Evolutionary conservation across 2,888 invertebrate species (phyloP).

Genomic region (Rosalia funebris): DNA sequence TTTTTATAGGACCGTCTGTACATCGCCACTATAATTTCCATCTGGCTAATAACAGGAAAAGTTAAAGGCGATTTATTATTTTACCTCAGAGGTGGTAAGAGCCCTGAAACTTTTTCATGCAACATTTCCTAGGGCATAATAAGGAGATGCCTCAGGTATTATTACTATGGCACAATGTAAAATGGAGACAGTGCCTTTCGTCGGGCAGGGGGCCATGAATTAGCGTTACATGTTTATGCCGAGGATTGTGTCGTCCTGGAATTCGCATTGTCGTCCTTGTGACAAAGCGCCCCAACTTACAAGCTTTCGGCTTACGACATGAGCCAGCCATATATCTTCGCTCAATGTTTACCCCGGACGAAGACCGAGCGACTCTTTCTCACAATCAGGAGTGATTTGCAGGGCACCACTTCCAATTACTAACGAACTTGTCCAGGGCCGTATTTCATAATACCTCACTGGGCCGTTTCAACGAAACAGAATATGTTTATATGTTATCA

Average conservation of each 20-base stretch:
- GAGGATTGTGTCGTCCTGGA: constrained; percentile 51
- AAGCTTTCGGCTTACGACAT: constrained; percentile 56
- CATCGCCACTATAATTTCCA: too few relatives aligned
- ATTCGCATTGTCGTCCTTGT: constrained; percentile 51
- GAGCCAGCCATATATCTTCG: constrained; percentile 57
- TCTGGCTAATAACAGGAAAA: too few relatives aligned
- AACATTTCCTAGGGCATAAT: too few relatives aligned
- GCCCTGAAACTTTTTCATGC: too few relatives aligned
- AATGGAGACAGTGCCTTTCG: constrained; percentile 27
- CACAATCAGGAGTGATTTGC: constrained; percentile 59
- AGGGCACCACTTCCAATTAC: constrained; percentile 58
- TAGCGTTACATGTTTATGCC: constrained; percentile 45
- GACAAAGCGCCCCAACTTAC: constrained; percentile 57
- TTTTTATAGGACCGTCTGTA: too few relatives aligned
- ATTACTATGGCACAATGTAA: constrained; percentile 7
- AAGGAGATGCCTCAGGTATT: background rate
- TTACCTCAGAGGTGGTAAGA: too few relatives aligned
- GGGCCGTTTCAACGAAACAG: too few relatives aligned
- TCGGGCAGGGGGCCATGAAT: constrained; percentile 40
- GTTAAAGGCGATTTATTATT: too few relatives aligned
- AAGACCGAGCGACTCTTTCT: constrained; percentile 52
- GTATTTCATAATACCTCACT: constrained; percentile 31
- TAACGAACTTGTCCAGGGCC: constrained; percentile 49
- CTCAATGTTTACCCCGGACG: constrained; percentile 54
- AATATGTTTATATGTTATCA: too few relatives aligned